Evolutionary conservation across 2,113 vertebrate genomes (phyloP), one percentile per base, ranked within the genome.

Genomic region (Poeciliopsis occidentalis): DNA sequence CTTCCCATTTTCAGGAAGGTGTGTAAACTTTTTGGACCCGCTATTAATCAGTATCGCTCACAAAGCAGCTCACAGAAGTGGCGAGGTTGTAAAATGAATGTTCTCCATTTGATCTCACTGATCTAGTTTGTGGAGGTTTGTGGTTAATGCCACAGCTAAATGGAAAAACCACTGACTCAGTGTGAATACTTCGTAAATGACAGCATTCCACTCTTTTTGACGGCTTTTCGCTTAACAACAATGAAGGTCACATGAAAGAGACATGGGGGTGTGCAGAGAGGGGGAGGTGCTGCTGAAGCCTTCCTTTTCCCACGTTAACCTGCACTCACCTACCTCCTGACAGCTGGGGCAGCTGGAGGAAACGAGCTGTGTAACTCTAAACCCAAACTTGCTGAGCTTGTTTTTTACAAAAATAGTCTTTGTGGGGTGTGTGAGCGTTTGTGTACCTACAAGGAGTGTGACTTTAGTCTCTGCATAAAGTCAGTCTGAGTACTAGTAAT

Each of bases 331-430:
- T 90, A 80, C 86, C 72, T 81, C 69, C 75, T 86, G 87, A 87
- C 85, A 81, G 76, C 76, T 51, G 34, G 63, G 63, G 70, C 76
- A 79, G 84, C 81, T 41, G 29, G 67, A 88, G 86, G 85, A 89
- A 90, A 90, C 37, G 31, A 84, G 83, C 68, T 0, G 24, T 76
- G 93, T 84, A 92, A 92, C 84, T 83, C 64, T 82, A 91, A 85
- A 88, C 90, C 86, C n/a, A 89, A 83, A 86, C 82, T 71, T 91
- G 90, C 92, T 91, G 90, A 91, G 85, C 68, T 85, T 11, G 82
- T 84, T 73, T 71, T 84, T 66, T 82, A 82, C 80, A 47, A 64
- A 87, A 90, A 90, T 90, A 89, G 81, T 57, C 71, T 65, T 66
- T 69, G 70, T 68, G 32, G 29, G 24, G 64, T 8, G 62, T 69